Evolutionary conservation across 2,888 invertebrate genomes (phyloP).

Genomic region (Dasypolia templi): DNA sequence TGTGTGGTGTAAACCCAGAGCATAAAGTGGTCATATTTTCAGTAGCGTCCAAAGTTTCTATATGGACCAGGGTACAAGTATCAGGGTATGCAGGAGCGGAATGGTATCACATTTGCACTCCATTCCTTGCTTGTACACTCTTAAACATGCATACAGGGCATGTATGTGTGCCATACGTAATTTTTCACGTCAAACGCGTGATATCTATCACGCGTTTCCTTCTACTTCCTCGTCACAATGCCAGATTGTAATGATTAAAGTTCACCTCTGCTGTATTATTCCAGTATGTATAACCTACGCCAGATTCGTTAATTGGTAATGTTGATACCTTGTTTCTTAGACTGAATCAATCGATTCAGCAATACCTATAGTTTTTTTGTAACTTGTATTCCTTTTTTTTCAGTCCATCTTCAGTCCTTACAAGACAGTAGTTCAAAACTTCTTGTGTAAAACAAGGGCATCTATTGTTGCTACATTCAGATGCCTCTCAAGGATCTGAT

Average conservation of each 20-base stretch:
- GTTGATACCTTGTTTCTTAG: no score
- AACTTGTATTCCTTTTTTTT: not conserved
- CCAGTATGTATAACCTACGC: not conserved
- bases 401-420: not conserved
- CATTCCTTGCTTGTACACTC: not conserved
- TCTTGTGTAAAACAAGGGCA: no score
- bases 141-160: slow-evolving; percentile 1
- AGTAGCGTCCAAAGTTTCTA: not conserved
- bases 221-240: slow-evolving; percentile 36
- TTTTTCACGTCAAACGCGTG: slow-evolving; percentile 17
- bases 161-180: slow-evolving; percentile 2
- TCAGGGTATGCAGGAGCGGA: not conserved
- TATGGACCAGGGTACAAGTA: not conserved
- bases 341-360: not conserved
- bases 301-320: not conserved
- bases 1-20: not conserved
- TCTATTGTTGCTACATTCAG: not conserved
- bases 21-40: not conserved
- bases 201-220: slow-evolving; percentile 24
- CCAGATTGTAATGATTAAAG: slow-evolving; percentile 35
- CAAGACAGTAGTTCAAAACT: not conserved
- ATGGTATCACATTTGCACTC: no score
- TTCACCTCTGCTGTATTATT: not conserved
- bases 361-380: not conserved
- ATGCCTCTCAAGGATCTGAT: not conserved